Percentiles rank a stretch among this genome's conserved stretches.
Conservation (phyloP, 2,888 invertebrate species). For the Nomada hirtipes region DNA sequence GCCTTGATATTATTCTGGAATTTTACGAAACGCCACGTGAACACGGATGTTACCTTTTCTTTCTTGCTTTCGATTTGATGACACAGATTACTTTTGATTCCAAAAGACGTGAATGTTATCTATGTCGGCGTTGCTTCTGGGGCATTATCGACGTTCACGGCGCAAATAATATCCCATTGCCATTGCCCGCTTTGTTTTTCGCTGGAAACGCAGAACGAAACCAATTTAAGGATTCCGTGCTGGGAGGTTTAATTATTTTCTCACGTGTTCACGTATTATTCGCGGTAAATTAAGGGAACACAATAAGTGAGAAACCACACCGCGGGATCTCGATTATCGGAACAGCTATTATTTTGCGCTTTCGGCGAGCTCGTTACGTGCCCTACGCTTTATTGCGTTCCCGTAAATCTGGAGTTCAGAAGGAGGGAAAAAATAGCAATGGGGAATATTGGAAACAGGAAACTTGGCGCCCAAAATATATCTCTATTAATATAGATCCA, state of each 20-base stretch:
- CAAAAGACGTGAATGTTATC: constrained; percentile 7
- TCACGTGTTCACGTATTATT: constrained; percentile 30
- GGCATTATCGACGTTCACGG: constrained; percentile 23
- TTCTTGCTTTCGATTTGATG: too few relatives aligned
- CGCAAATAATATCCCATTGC: constrained; percentile 7
- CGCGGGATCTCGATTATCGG: constrained; percentile 35
- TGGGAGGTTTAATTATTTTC: constrained; percentile 37
- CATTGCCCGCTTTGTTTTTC: neutral
- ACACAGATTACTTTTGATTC: neutral
- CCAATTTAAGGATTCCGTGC: constrained; percentile 32
- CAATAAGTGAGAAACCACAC: constrained; percentile 23
- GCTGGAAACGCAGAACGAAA: constrained; percentile 17
- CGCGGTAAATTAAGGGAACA: constrained; percentile 31
- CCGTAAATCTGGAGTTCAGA: constrained; percentile 1
- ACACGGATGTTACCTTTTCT: too few relatives aligned
- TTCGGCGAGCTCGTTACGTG: constrained; percentile 16
- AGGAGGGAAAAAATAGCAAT: neutral
- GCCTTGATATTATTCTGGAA: too few relatives aligned
- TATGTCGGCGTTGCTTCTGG: constrained; percentile 6
- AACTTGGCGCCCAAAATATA: neutral
- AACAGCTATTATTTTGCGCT: constrained; percentile 24
- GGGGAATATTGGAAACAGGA: neutral
- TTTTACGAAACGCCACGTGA: too few relatives aligned
- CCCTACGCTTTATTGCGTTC: constrained; percentile 12
- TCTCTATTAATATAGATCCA: neutral